These are phyloP conservation scores for Orchestia grillus DNA, from an alignment of 1,140 invertebrate species.

Conservation along the genomic window DNA sequence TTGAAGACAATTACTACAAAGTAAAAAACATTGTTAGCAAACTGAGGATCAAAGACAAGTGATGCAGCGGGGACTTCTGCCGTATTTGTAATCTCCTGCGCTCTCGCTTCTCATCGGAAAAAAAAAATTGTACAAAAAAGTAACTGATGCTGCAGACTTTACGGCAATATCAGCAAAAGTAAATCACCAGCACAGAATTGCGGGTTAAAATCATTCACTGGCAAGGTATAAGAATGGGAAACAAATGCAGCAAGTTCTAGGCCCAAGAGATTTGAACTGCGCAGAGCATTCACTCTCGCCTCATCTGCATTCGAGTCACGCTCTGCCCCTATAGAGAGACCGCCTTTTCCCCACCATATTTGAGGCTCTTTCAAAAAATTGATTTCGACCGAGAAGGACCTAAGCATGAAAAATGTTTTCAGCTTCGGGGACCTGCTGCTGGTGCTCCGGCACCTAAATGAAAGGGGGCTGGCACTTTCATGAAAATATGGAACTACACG, in stretches of 20 bases:
- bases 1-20: too few species aligned
- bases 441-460: neutral
- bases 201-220: neutral
- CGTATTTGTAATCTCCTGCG: too few species aligned
- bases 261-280: neutral
- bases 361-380: slow-evolving; percentile 30
- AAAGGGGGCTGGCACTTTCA: neutral
- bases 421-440: neutral
- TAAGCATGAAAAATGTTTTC: slow-evolving; percentile 31
- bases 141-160: too few species aligned
- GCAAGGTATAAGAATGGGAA: neutral
- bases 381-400: neutral
- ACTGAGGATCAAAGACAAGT: too few species aligned
- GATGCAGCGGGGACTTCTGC: too few species aligned
- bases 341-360: slow-evolving; percentile 19
- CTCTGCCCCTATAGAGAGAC: neutral
- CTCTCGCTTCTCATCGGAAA: too few species aligned
- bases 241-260: neutral
- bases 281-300: neutral
- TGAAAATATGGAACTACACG: neutral
- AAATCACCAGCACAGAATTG: too few species aligned
- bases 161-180: too few species aligned
- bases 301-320: slow-evolving; percentile 42
- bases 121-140: too few species aligned
- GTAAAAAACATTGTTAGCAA: too few species aligned